Percentiles rank a stretch among this genome's conserved stretches.
Evolutionary conservation across 2,888 invertebrate species (phyloP).

Genomic region (Sacculina carcini): DNA sequence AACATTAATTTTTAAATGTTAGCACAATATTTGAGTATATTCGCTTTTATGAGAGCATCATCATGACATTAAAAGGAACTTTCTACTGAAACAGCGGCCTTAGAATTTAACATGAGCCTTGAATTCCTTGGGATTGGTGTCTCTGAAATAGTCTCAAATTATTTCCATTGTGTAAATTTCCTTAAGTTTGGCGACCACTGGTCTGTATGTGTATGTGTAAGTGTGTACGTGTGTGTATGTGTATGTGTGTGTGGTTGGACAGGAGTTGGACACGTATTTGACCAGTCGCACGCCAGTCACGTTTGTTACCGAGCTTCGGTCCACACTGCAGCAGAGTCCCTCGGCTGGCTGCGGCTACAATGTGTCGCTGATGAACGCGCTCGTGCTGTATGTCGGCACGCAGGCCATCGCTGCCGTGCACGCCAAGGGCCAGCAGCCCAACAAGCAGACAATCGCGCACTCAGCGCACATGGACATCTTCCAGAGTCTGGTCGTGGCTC

Average conservation of each 20-base stretch:
- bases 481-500: constrained; percentile 90
- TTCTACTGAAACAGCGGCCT: too few species aligned
- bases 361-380: constrained; percentile 82
- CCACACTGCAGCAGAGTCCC: constrained; percentile 46
- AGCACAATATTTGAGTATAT: too few species aligned
- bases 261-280: constrained; percentile 80
- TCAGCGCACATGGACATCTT: constrained; percentile 99
- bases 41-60: too few species aligned
- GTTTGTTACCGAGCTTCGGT: constrained; percentile 70
- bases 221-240: not conserved
- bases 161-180: too few species aligned
- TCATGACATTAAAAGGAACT: too few species aligned
- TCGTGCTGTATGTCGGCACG: constrained; percentile 89
- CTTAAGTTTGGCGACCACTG: not conserved
- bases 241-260: not conserved
- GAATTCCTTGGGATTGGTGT: too few species aligned
- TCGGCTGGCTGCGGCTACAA: constrained; percentile 82
- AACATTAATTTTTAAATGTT: too few species aligned
- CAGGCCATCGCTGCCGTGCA: constrained; percentile 81
- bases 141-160: too few species aligned
- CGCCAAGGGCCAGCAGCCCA: constrained; percentile 68
- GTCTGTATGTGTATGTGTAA: not conserved
- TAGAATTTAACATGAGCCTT: too few species aligned
- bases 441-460: constrained; percentile 92
- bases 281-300: constrained; percentile 83